These are phyloP conservation scores for Apodemus speciosus DNA, from an alignment of 2,113 vertebrate species.

Conservation along the genomic window DNA sequence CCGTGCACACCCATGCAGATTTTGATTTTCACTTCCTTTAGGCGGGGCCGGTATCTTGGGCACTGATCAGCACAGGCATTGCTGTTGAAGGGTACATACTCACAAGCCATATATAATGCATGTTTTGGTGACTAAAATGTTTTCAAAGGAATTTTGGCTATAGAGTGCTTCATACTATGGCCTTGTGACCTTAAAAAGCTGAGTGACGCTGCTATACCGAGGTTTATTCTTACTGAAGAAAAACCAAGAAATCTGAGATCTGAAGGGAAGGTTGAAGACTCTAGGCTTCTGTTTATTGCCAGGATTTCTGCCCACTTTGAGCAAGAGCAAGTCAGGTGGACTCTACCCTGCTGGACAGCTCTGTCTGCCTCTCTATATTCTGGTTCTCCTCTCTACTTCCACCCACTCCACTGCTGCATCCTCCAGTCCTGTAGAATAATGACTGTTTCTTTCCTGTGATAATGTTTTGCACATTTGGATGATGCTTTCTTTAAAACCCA, in stretches of 20 bases:
- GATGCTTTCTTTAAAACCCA: neutral
- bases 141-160: neutral
- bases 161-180: neutral
- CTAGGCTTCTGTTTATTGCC: neutral
- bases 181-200: neutral
- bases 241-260: neutral
- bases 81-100: neutral
- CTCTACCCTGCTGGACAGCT: accelerated
- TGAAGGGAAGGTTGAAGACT: neutral
- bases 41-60: neutral
- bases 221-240: neutral
- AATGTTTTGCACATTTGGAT: neutral
- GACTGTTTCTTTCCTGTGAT: neutral
- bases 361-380: neutral
- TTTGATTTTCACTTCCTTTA: neutral
- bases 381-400: neutral
- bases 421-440: neutral
- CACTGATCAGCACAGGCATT: neutral
- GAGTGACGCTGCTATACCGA: neutral
- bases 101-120: neutral
- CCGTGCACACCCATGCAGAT: neutral
- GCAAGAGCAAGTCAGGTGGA: too few relatives aligned
- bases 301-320: neutral
- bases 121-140: neutral
- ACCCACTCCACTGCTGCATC: neutral